Evolutionary conservation across 2,888 invertebrate species (phyloP), one percentile per base, ranked within the genome.

Genomic region (Erpobdella octoculata): DNA sequence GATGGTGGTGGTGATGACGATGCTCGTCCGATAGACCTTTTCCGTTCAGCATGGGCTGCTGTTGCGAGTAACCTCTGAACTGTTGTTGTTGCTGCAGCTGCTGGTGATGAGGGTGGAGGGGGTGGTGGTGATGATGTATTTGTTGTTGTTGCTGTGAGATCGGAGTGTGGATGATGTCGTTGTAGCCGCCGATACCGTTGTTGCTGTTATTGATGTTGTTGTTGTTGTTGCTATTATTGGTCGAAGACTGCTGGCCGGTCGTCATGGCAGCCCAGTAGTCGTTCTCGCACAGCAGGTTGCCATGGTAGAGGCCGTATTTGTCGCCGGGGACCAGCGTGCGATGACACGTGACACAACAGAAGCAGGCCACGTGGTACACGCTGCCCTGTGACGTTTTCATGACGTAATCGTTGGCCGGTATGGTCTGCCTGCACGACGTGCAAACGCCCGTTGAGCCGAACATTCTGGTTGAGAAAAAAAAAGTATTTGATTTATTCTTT

Each of bases 341-440:
- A 80, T 91, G 89, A 85, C 94, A 94, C 85, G 93, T 92, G 85
- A 91, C 91, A 87, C 94, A 94, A 79, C 90, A 89, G 87, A 94
- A 94, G 86, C 93, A 94, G 86, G 92, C 92, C 86, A 93, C 88
- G 87, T 94, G 94, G 88, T 92, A 93, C 80, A 92, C 91, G 85
- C 79, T 81, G 64, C 80, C 78, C 87, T 81, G 81, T 35, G 69
- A 69, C 79, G 90, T 89, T 84, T 91, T 88, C 90, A 93, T 93
- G 81, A 94, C 93, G 85, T 92, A 89, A 85, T 94, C 94, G 85
- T 89, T 90, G 80, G 93, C 91, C 71, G 93, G 92, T 85, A 94
- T 94, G 82, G 89, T 89, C 86, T 91, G 91, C 78, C 91, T 91
- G 86, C 94, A 94, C 82, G 90, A 91, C 82, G 91, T 89, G 86